Percentiles rank a stretch among this genome's conserved stretches.
Evolutionary conservation across 1,140 invertebrate genomes (phyloP).

Genomic region (Octopus sinensis): DNA sequence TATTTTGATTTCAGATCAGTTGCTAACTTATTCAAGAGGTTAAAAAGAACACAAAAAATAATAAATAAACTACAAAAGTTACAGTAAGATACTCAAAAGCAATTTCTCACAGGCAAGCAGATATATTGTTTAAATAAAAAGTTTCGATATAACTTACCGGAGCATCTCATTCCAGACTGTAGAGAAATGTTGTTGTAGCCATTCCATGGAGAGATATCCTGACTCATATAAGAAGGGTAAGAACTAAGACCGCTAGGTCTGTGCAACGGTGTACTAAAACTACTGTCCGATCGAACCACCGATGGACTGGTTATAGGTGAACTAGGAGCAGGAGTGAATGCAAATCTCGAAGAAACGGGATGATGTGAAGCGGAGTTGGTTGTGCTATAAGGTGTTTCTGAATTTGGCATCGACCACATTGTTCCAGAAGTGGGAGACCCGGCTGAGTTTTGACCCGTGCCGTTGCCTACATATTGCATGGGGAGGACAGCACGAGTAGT

Average conservation of each 20-base stretch:
- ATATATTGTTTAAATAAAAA: too few relatives aligned
- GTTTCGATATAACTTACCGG: slow-evolving; percentile 19
- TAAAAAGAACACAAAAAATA: too few relatives aligned
- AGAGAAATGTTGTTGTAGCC: slow-evolving; percentile 27
- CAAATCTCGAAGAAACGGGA: slow-evolving; percentile 37
- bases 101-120: too few relatives aligned
- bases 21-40: too few relatives aligned
- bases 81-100: too few relatives aligned
- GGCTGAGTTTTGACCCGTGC: slow-evolving; percentile 26
- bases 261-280: slow-evolving; percentile 34
- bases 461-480: slow-evolving; percentile 46
- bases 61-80: too few relatives aligned
- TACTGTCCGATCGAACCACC: slow-evolving; percentile 27
- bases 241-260: slow-evolving; percentile 41
- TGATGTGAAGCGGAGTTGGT: slow-evolving; percentile 32
- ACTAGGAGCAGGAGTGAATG: slow-evolving; percentile 31
- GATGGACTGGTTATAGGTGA: slow-evolving; percentile 31
- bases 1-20: too few relatives aligned
- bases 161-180: slow-evolving; percentile 25
- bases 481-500: slow-evolving; percentile 48
- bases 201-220: slow-evolving; percentile 46
- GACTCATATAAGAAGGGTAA: slow-evolving; percentile 44
- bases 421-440: slow-evolving; percentile 32
- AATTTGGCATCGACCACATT: slow-evolving; percentile 38
- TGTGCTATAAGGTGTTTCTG: slow-evolving; percentile 32